Evolutionary conservation across 2,888 invertebrate genomes (phyloP), one percentile per base, ranked within the genome.

Genomic region (Diadegma fenestrale): DNA sequence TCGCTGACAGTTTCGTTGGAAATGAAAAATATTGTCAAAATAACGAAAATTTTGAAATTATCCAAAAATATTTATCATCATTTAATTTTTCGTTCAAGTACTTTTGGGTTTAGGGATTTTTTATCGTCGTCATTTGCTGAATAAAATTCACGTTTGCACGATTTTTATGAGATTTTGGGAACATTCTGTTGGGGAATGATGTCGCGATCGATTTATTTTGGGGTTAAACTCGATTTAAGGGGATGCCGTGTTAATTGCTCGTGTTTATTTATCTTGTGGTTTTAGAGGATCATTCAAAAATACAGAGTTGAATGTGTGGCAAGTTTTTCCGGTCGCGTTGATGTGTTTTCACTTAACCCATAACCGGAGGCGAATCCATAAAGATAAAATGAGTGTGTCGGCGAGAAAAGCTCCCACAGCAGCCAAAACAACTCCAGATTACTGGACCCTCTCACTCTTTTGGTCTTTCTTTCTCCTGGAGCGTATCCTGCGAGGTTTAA

Each of bases 361-460:
- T n/a, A 68, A 80, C 19, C 72, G 58, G 76, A 68, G 82, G 54
- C 69, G 54, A 72, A 80, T 76, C 58, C 80, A 79, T 71, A 69
- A 86, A 84, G 81, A 86, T 80, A 77, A 84, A 80, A 77, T 79
- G 78, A 72, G 77, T 77, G 77, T 78, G 61, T 81, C 80, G 78
- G 54, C 66, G 68, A 54, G 81, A 84, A 86, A 84, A 84, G 61
- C 77, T 54, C 63, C 72, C 66, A 45, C 72, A 61, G 84, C 73
- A 61, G 84, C 73, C 37, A 63, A 75, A 69, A 83, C 48, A 71
- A 64, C 63, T 71, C 72, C 77, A 68, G 66, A 80, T 77, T 71
- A 80, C 30, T 37, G 61, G 75, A 41, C n/a, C 54, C 37, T 51
- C 54, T 41, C 71, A 64, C 43, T 61, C 30, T 43, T n/a, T 69